Percentiles rank a stretch among this genome's conserved stretches.
phyloP scores from a whole-genome alignment of 2,888 invertebrate species.

The Lymantria dispar region DNA sequence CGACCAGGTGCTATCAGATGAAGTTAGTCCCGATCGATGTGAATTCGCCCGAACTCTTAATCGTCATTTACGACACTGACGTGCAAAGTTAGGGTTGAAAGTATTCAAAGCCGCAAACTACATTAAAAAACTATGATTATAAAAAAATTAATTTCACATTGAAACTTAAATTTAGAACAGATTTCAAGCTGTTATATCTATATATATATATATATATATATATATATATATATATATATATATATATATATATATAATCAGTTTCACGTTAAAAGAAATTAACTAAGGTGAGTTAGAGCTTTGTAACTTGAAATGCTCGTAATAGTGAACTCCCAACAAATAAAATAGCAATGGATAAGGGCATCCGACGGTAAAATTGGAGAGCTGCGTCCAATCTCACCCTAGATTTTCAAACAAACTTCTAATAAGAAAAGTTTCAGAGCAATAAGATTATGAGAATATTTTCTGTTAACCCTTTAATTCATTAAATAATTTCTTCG shows the following conservation, averaged over 20 bases:
- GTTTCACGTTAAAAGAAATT: slow-evolving; percentile 12
- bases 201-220: no score
- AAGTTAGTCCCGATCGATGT: no score
- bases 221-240: no score
- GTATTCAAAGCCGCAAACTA: no score
- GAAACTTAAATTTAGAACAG: slow-evolving; percentile 2
- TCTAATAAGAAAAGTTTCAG: slow-evolving; percentile 71
- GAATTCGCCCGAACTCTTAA: no score
- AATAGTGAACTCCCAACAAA: slow-evolving; percentile 23
- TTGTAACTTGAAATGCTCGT: slow-evolving; percentile 15
- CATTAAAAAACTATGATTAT: no score
- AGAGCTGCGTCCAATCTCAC: slow-evolving; percentile 37
- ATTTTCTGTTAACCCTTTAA: slow-evolving; percentile 23
- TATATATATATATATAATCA: no score
- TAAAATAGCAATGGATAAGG: slow-evolving; percentile 40
- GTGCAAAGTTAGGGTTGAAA: no score
- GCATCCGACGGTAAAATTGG: slow-evolving; percentile 50
- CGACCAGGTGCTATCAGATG: no score
- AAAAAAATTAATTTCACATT: not conserved
- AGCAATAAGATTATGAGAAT: slow-evolving; percentile 53
- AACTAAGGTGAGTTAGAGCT: slow-evolving; percentile 6
- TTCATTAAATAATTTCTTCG: slow-evolving; percentile 11
- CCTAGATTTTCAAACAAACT: slow-evolving; percentile 54
- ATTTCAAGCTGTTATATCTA: slow-evolving; percentile 4
- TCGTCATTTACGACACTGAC: no score